phyloP scores from a whole-genome alignment of 2,888 invertebrate genomes.

The Campaea margaritaria region DNA sequence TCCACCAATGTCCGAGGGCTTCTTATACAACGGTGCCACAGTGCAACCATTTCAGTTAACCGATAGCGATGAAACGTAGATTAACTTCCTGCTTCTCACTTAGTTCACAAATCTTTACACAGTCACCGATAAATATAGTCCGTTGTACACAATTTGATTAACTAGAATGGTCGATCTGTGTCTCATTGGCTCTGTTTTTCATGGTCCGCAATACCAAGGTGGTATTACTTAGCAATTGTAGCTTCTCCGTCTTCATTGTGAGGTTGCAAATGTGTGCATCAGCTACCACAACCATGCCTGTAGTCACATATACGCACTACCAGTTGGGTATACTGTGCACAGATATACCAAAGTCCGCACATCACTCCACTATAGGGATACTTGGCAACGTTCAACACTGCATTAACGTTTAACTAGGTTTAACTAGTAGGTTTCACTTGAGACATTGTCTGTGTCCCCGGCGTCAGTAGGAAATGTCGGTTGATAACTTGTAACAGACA shows the following conservation, averaged over 20 bases:
- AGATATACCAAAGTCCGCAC: conserved; percentile 32
- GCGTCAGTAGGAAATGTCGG: neutral
- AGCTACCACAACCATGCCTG: conserved; percentile 10
- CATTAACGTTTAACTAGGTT: conserved; percentile 16
- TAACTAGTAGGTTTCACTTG: conserved; percentile 24
- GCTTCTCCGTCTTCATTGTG: neutral
- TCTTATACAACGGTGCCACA: no score
- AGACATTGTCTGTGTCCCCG: neutral
- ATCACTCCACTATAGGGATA: conserved; percentile 4
- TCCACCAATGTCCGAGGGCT: neutral
- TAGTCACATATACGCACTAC: neutral
- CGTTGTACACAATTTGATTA: no score
- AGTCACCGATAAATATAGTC: no score
- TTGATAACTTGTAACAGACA: neutral
- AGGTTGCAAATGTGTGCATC: neutral
- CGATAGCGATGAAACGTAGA: no score
- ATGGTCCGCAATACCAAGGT: no score
- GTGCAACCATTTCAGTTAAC: no score
- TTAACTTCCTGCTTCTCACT: no score
- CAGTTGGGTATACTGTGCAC: conserved; percentile 8
- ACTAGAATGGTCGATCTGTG: no score
- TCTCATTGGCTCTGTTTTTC: no score
- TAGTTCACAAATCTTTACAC: no score
- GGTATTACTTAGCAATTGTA: no score
- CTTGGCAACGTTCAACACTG: conserved; percentile 34